Conservation (phyloP, 2,113 vertebrate genomes). For the Probosciger aterrimus region DNA sequence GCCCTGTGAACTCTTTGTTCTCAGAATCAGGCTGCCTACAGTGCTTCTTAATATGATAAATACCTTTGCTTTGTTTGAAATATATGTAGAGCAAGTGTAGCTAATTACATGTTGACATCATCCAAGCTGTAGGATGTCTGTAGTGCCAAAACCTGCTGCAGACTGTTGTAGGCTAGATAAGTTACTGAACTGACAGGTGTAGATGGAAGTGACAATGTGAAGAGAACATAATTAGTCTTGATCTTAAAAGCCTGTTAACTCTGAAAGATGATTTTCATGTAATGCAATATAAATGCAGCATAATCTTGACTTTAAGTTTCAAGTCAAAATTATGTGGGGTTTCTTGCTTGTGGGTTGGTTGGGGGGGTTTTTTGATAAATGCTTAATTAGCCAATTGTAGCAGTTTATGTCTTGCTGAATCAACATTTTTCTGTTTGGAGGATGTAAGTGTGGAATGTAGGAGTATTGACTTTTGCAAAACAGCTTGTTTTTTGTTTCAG, state of each 20-base stretch:
- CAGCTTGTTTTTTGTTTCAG: conserved; percentile 24
- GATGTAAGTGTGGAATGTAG: conserved; percentile 15
- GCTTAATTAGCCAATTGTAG: background rate
- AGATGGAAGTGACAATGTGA: background rate
- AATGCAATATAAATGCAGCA: background rate
- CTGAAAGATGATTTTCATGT: background rate
- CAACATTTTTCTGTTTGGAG: conserved; percentile 45
- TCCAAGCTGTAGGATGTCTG: background rate
- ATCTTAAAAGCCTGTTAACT: background rate
- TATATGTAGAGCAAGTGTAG: background rate
- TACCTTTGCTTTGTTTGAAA: background rate
- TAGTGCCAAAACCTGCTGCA: background rate
- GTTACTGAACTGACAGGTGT: background rate
- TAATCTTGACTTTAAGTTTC: background rate
- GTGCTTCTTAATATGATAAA: background rate
- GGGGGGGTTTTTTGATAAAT: background rate
- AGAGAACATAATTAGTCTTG: background rate
- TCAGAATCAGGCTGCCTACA: background rate
- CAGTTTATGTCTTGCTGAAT: conserved; percentile 19
- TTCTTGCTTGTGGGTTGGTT: background rate
- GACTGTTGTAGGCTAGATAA: background rate
- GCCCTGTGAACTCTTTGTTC: background rate
- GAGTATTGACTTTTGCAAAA: conserved; percentile 34
- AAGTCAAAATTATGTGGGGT: background rate
- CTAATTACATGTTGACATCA: background rate